Conservation (phyloP, 2,888 invertebrate species). For the Yponomeuta plumbellus region DNA sequence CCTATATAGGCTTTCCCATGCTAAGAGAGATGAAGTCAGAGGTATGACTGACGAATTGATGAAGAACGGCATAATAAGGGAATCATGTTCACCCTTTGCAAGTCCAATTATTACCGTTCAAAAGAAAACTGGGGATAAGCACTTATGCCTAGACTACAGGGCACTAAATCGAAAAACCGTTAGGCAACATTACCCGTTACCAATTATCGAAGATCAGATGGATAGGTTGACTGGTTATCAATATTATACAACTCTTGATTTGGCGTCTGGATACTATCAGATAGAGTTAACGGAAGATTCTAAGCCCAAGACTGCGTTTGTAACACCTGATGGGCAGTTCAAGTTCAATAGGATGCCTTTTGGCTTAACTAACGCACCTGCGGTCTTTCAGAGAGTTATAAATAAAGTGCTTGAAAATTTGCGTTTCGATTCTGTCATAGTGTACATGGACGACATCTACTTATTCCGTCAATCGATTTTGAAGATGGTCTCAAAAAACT, state of each 20-base stretch:
- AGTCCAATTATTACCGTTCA: constrained; percentile 4
- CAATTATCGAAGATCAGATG: constrained; percentile 20
- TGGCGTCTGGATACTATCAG: constrained; percentile 41
- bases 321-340: constrained; percentile 33
- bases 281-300: constrained; percentile 29
- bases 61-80: not conserved
- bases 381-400: constrained; percentile 28
- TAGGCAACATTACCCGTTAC: constrained; percentile 12
- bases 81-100: constrained; percentile 2
- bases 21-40: constrained; percentile 16
- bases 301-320: constrained; percentile 28
- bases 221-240: constrained; percentile 31
- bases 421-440: constrained; percentile 4
- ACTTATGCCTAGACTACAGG: constrained; percentile 12
- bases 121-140: constrained; percentile 13
- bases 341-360: constrained; percentile 35
- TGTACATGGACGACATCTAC: constrained; percentile 18
- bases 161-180: constrained; percentile 12
- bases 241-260: constrained; percentile 34
- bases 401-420: constrained; percentile 11
- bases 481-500: constrained; percentile 4
- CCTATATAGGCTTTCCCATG: constrained; percentile 20
- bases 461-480: constrained; percentile 11
- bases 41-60: constrained; percentile 3
- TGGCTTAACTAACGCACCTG: constrained; percentile 32